phyloP scores from a whole-genome alignment of 2,888 invertebrate species.

The Aphidius colemani region DNA sequence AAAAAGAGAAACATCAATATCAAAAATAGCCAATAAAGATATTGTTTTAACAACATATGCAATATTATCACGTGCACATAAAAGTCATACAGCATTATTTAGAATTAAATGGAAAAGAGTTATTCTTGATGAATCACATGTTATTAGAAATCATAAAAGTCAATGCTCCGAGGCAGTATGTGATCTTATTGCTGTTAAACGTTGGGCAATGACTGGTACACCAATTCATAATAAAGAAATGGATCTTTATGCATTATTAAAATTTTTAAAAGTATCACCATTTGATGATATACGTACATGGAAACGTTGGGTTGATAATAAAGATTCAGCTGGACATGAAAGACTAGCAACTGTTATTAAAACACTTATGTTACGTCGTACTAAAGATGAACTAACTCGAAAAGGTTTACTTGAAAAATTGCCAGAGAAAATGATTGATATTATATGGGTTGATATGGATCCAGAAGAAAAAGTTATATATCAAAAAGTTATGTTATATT shows the following conservation, averaged over 20 bases:
- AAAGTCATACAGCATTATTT: conserved; percentile 42
- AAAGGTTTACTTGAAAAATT: conserved; percentile 68
- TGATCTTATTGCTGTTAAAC: conserved; percentile 64
- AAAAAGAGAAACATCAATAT: conserved; percentile 65
- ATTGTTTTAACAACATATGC: conserved; percentile 90
- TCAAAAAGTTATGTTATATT: conserved; percentile 74
- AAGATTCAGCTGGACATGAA: conserved; percentile 76
- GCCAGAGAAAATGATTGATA: conserved; percentile 66
- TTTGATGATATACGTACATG: conserved; percentile 88
- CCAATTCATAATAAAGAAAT: conserved; percentile 93
- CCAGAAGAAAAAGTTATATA: conserved; percentile 78
- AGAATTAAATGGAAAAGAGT: conserved; percentile 83
- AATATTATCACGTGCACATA: conserved; percentile 69
- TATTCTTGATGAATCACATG: conserved; percentile 93
- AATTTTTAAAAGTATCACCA: conserved; percentile 84
- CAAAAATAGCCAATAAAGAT: conserved; percentile 62
- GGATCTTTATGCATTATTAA: conserved; percentile 78
- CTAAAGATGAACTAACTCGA: conserved; percentile 78
- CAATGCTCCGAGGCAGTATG: conserved; percentile 75
- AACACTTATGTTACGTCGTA: conserved; percentile 82
- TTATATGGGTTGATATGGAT: conserved; percentile 68
- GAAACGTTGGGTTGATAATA: conserved; percentile 92
- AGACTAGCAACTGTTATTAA: conserved; percentile 85
- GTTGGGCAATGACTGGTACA: conserved; percentile 92
- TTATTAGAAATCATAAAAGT: conserved; percentile 85